Percentiles rank a stretch among this genome's conserved stretches.
Conservation (phyloP, 2,888 invertebrate species). For the Catocala sponsa region DNA sequence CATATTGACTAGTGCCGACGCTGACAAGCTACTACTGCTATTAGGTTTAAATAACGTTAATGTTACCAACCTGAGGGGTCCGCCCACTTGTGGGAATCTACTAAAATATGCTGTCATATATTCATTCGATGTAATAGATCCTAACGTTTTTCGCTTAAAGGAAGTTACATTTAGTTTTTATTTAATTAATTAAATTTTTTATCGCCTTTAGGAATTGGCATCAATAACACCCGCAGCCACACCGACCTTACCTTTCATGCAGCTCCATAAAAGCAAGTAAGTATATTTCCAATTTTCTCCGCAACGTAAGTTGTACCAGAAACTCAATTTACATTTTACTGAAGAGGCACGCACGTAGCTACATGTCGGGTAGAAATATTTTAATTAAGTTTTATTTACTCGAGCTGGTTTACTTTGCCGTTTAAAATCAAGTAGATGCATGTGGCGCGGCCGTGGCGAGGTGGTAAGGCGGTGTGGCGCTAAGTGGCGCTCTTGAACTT, state of each 20-base stretch:
- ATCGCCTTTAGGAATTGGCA: too few relatives aligned
- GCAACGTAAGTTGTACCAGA: neutral
- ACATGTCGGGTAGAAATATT: constrained; percentile 27
- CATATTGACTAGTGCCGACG: too few relatives aligned
- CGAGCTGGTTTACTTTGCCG: constrained; percentile 55
- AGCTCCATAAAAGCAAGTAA: neutral
- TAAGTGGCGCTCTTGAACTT: constrained; percentile 54
- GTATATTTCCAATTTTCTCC: neutral
- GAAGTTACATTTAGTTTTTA: too few relatives aligned
- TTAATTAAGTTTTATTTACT: constrained; percentile 52
- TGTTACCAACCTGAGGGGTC: too few relatives aligned
- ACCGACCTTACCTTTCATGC: neutral
- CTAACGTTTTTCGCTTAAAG: too few relatives aligned
- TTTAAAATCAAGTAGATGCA: constrained; percentile 59
- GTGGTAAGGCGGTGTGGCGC: constrained; percentile 45
- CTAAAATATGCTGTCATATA: too few relatives aligned
- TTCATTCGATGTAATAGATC: too few relatives aligned
- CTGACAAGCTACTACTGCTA: too few relatives aligned
- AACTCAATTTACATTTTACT: constrained; percentile 10
- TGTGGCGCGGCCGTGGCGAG: constrained; percentile 42
- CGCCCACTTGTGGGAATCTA: too few relatives aligned
- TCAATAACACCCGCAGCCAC: too few relatives aligned
- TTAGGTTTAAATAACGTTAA: too few relatives aligned
- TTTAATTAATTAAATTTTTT: too few relatives aligned
- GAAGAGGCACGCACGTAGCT: constrained; percentile 17